Evolutionary conservation across 30 jellyfish, hydroid and myxozoan genomes (phyloP), one percentile per base, ranked within the genome.

Genomic region (Hydractinia echinata): DNA sequence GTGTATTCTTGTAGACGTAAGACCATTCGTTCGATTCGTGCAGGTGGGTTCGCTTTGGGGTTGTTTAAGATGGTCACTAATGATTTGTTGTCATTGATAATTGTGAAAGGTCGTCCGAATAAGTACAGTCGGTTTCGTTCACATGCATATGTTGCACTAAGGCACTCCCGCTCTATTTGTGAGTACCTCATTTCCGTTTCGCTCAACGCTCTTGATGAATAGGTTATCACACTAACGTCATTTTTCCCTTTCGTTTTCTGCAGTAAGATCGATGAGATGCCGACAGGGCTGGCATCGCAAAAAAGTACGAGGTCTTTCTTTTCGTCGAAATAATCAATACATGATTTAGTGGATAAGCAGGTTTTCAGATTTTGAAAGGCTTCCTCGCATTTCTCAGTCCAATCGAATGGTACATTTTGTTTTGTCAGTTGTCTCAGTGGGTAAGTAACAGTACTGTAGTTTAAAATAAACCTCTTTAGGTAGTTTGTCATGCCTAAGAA

Each of bases 1-100:
- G 16, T 11, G 30, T 68, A 68, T 11, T 52, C 79, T 11, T 68
- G 79, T 68, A 74, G n/a, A 14, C 79, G 83, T 18, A 69, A 21
- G 15, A 69, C 21, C 15, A 74, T 14, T 74, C 83, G 15, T 78
- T 74, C 83, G 4, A 74, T 74, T 74, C 83, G 77, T 18, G 51
- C 20, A n/a, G 83, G 83, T 20, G 51, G 18, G 14, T 76, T 74
- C 14, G 83, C 77, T 13, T 53, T 74, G 13, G 83, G 83, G 83
- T 74, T 74, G 79, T 74, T 74, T 51, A 74, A 74, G 13, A 51
- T 10, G n/a, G 21, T 74, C n/a, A 74, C 30, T 13, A 74, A n/a
- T 18, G 83, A 76, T 74, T 74, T 51, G 15, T 74, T 76, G 39
- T 74, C 79, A 21, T 21, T 68, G 51, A 14, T 14, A 11, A 68